A percentile compares a stretch with the other conserved stretches of the same genome.
phyloP scores from a whole-genome alignment of 2,888 invertebrate genomes.

The Eustalomyia histrio region DNA sequence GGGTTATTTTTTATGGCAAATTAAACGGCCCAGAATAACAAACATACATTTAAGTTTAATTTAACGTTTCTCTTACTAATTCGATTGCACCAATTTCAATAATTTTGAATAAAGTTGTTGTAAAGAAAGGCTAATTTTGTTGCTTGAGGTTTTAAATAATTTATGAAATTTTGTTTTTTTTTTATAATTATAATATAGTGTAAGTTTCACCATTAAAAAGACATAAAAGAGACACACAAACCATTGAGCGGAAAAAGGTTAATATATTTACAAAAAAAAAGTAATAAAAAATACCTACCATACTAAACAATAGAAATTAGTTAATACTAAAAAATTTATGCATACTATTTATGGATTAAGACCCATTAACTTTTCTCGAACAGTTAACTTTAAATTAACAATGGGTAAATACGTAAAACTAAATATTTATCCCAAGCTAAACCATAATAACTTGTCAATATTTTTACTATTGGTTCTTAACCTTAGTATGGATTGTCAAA shows the following conservation, averaged over 20 bases:
- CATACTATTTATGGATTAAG: conserved; percentile 29
- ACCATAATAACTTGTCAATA: no score
- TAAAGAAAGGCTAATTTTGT: not conserved
- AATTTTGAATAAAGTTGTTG: conserved; percentile 4
- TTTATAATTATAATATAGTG: not conserved
- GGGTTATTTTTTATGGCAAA: not conserved
- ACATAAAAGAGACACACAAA: conserved; percentile 64
- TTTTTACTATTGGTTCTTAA: no score
- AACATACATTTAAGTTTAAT: conserved; percentile 46
- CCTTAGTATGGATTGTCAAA: no score
- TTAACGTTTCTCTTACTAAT: conserved; percentile 49
- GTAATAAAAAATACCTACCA: conserved; percentile 13
- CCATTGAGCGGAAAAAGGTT: conserved; percentile 70
- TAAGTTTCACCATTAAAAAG: conserved; percentile 4
- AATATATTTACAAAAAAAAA: conserved; percentile 65
- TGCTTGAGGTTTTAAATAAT: not conserved
- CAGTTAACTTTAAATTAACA: no score
- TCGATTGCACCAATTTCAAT: conserved; percentile 24
- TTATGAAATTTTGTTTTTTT: not conserved
- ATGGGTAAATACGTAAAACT: no score
- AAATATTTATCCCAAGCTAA: no score
- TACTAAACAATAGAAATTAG: not conserved
- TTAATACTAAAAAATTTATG: conserved; percentile 13
- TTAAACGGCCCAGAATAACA: conserved; percentile 75
- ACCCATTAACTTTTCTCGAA: no score